Evolutionary conservation across 2,113 vertebrate genomes (phyloP), one percentile per base, ranked within the genome.

Genomic region (Rutilus rutilus): DNA sequence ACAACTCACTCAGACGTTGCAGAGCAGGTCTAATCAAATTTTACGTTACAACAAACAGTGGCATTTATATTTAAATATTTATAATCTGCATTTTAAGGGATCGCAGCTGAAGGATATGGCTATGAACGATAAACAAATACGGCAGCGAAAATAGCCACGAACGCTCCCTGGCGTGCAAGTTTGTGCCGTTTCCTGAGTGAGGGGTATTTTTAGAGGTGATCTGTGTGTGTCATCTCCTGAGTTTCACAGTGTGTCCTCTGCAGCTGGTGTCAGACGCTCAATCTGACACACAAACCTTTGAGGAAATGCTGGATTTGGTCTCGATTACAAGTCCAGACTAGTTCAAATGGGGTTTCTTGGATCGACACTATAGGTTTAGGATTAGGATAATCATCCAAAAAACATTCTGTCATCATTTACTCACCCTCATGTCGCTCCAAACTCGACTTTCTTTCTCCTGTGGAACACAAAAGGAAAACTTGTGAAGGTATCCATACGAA

Each of bases 141-240:
- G 7, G 23, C 19, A 0, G 36, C 21, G 10, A 59, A 23, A 4
- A n/a, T 6, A 25, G 27, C 59, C 23, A 27, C 23, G 62, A 23
- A 52, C n/a, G 60, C 52, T 64, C 50, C 19, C 59, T 17, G 39
- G 36, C 10, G 25, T 33, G 27, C 12, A 2, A 3, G 45, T 65
- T 25, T 75, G 27, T 81, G 67, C 59, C 54, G 47, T 83, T 88
- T 82, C 64, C 84, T 86, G 78, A 78, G 74, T 45, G 14, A 64
- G 9, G 73, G 60, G 74, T 88, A 86, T 86, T 88, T 86, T 83
- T 86, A 86, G 87, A n/a, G 76, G 52, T 25, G 75, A 71, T 82
- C 19, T 62, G 79, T 75, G 67, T 64, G 23, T 85, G 17, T 85
- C 67, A 82, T 86, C 54, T 57, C 54, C 79, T 47, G 33, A 25